These are phyloP conservation scores for Oryzias woworae DNA, from an alignment of 2,113 vertebrate species.

Conservation along the genomic window DNA sequence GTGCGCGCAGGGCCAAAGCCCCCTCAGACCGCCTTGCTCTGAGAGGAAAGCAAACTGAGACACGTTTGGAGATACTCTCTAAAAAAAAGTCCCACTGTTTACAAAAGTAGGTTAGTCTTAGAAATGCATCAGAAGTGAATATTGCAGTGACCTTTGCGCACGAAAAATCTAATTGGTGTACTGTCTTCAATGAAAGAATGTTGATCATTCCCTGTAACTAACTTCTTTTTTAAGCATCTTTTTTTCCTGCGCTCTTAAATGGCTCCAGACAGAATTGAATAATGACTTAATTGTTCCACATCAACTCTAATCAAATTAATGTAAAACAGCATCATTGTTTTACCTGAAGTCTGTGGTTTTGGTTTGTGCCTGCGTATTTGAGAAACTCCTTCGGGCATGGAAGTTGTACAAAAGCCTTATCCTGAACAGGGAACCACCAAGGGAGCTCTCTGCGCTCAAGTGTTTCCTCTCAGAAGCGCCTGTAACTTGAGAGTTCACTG, in stretches of 20 bases:
- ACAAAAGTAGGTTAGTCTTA: no score
- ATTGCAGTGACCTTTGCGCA: conserved; percentile 22
- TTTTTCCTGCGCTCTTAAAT: conserved; percentile 5
- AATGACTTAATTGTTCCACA: conserved; percentile 37
- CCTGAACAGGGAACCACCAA: neutral
- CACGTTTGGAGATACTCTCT: conserved; percentile 4
- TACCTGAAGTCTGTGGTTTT: conserved; percentile 12
- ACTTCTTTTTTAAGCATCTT: neutral
- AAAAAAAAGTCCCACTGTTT: no score
- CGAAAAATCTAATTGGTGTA: neutral
- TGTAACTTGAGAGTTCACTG: neutral
- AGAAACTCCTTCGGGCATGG: neutral
- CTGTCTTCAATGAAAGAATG: conserved; percentile 1
- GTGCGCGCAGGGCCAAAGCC: conserved; percentile 59
- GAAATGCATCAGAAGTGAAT: neutral
- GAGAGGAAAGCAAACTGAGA: conserved; percentile 24
- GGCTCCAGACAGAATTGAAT: conserved; percentile 21
- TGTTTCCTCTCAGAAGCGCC: conserved; percentile 1
- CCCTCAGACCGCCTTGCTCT: conserved; percentile 38
- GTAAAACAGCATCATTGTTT: conserved; percentile 22
- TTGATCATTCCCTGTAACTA: conserved; percentile 7
- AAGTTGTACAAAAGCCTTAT: neutral
- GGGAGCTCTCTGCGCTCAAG: neutral
- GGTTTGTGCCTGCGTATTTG: conserved; percentile 16
- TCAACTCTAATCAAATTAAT: conserved; percentile 32